A percentile compares a stretch with the other conserved stretches of the same genome.
Conservation (phyloP, 2,888 invertebrate genomes). For the Hydropsyche betteni region DNA sequence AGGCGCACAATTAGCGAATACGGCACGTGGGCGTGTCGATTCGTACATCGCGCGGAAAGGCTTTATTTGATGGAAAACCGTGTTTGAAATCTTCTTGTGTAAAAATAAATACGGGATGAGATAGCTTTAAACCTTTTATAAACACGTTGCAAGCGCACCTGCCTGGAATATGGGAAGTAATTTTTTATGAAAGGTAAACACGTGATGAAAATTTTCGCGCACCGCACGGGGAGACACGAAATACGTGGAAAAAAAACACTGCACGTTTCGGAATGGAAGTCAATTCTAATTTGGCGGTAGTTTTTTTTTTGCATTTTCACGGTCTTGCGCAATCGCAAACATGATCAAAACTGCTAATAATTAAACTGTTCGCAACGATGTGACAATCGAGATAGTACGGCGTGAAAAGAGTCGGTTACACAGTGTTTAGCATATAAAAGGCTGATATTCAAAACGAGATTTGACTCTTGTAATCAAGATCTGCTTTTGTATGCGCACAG, state of each 20-base stretch:
- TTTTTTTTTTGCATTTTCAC: background rate
- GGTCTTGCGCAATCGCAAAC: background rate
- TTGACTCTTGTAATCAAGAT: conserved; percentile 1
- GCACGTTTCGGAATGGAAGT: background rate
- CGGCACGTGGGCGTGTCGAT: background rate
- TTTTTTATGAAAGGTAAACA: conserved; percentile 29
- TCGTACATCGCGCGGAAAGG: background rate
- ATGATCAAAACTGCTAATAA: conserved; percentile 2
- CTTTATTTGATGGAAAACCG: conserved; percentile 13
- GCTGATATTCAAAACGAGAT: conserved; percentile 19
- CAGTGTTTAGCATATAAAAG: conserved; percentile 23
- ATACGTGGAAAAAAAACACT: background rate
- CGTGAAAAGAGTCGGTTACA: conserved; percentile 2
- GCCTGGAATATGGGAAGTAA: conserved; percentile 21
- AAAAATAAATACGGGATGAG: conserved; percentile 22
- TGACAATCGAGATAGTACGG: background rate
- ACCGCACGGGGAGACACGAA: background rate
- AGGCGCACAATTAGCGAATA: background rate
- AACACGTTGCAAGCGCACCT: conserved; percentile 23
- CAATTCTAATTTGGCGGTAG: background rate
- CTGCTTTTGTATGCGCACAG: background rate
- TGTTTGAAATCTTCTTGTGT: too few species aligned
- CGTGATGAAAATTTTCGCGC: conserved; percentile 11
- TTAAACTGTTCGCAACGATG: conserved; percentile 21
- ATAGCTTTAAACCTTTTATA: conserved; percentile 17